Base-by-base conservation (phyloP, 2,113 vertebrate genomes). In the Tachysurus vachellii region DNA sequence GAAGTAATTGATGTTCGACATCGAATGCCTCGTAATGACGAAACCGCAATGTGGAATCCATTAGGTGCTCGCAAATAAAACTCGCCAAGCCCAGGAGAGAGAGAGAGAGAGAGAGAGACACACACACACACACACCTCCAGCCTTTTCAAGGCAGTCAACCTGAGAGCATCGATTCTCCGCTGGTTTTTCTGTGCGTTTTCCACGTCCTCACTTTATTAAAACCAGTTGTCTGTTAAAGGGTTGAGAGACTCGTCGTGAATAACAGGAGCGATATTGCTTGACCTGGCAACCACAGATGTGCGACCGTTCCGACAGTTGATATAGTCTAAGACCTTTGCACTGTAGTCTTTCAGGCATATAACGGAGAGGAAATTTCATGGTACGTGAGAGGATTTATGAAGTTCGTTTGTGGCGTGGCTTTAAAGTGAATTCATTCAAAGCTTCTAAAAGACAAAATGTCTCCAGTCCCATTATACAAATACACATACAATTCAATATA, bases 1-100 rank as follows among this genome's bases (percentile, higher is more conserved):
- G 83, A 54, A 73, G 83, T 57, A 84, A 84, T 28, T 84, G 68
- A 68, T 80, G 23, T 44, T 62, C 56, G 31, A 42, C 84, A 19
- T 70, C 26, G 21, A 79, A 85, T 28, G 31, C 11, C 21, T 71
- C 36, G 14, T 86, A 42, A 86, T 54, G 44, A 71, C 71, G 23
- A 81, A 82, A 83, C 61, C 42, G n/a, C 81, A 83, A 82, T 42
- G 21, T 19, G 36, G 64, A 81, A 86, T 44, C 19, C 31, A 70
- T 76, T 61, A 56, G 28, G 26, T 3, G 1, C 31, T 86, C 31
- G 4, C 76, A 42, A 71, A 66, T 57, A 80, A 80, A 86, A 73
- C 79, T 61, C 79, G 14, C 84, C 42, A 3, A 54, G 36, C 23
- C 19, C n/a, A 85, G 19, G 7, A 76, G n/a, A n/a, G n/a, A n/a